phyloP scores from a whole-genome alignment of 1,140 invertebrate species.

The Drosophila bocqueti region DNA sequence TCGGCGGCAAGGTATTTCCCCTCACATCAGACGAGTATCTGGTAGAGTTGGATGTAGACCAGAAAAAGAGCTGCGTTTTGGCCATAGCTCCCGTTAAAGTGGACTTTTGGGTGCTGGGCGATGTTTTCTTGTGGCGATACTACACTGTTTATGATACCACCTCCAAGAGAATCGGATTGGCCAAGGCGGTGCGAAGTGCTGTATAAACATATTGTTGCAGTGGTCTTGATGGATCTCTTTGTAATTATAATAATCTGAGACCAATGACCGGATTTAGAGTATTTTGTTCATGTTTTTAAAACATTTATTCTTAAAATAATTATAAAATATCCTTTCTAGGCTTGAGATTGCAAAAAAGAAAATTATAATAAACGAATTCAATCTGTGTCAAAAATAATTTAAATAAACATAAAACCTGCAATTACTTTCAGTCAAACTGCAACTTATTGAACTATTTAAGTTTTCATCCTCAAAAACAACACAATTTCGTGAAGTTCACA shows the following conservation, averaged over 20 bases:
- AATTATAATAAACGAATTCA: no score
- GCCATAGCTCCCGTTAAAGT: conserved; percentile 32
- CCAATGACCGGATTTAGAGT: no score
- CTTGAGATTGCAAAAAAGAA: no score
- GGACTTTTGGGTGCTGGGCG: conserved; percentile 59
- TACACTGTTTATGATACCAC: conserved; percentile 58
- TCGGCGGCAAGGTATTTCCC: conserved; percentile 32
- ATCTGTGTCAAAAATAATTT: neutral
- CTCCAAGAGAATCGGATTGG: conserved; percentile 46
- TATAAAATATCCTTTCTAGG: no score
- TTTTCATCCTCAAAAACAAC: neutral
- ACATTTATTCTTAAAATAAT: neutral
- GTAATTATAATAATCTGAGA: neutral
- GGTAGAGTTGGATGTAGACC: neutral
- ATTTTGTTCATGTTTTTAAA: neutral
- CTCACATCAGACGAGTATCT: conserved; percentile 45
- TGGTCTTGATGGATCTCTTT: neutral
- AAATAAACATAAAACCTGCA: neutral
- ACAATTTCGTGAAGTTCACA: neutral
- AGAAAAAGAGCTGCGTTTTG: conserved; percentile 12
- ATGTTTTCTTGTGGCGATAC: conserved; percentile 52
- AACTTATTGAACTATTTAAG: neutral
- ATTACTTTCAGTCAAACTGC: neutral
- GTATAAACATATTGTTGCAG: neutral
- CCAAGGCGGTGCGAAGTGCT: conserved; percentile 15